Percentiles rank a stretch among this genome's conserved stretches.
phyloP scores from a whole-genome alignment of 2,797 vertebrate species.

The Enteromius thamalakanensis region DNA sequence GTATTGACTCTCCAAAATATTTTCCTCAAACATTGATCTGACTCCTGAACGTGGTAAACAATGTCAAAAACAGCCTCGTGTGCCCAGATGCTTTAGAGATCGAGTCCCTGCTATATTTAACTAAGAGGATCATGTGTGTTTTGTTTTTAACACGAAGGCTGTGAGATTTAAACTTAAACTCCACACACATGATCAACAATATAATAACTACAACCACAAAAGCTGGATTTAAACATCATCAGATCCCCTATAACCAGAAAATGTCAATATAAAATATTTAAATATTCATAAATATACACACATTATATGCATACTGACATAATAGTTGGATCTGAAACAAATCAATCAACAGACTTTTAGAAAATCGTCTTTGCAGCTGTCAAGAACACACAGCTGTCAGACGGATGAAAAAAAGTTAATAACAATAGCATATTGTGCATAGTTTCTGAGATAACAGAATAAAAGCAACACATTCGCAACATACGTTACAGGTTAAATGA shows the following conservation, averaged over 20 bases:
- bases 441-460: neutral
- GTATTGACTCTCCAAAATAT: neutral
- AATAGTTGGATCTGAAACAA: neutral
- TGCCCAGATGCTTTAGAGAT: constrained; percentile 25
- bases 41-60: constrained; percentile 9
- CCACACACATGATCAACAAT: neutral
- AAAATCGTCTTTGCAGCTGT: neutral
- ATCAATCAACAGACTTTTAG: neutral
- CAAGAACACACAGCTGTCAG: neutral
- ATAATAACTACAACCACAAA: neutral
- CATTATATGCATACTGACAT: neutral
- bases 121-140: constrained; percentile 28
- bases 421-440: neutral
- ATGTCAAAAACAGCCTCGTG: constrained; percentile 21
- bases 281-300: neutral
- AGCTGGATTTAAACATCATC: neutral
- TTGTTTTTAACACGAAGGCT: constrained; percentile 26
- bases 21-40: neutral
- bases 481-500: neutral
- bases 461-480: neutral
- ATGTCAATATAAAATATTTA: neutral
- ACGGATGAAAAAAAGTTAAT: no score
- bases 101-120: constrained; percentile 37
- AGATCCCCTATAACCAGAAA: neutral
- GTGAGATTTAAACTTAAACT: neutral